Evolutionary conservation across 2,797 vertebrate species (phyloP).

Genomic region (Anguilla marmorata): DNA sequence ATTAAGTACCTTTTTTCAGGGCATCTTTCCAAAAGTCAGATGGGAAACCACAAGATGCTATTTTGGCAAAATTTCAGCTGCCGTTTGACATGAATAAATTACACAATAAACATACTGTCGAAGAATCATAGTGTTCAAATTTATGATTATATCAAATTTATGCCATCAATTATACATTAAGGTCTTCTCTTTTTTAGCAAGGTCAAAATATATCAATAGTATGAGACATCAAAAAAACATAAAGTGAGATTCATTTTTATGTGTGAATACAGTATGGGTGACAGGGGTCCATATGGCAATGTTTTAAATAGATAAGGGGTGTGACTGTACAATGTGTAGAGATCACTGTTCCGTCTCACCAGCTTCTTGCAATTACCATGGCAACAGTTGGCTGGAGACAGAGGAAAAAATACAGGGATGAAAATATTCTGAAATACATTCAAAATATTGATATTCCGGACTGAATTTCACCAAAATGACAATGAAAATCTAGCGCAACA

Average conservation of each 20-base stretch:
- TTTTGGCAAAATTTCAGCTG: background rate
- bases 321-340: conserved; percentile 16
- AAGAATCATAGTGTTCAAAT: background rate
- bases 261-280: background rate
- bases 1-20: background rate
- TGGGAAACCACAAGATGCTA: background rate
- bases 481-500: background rate
- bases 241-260: background rate
- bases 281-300: background rate
- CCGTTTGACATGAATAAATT: background rate
- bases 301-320: conserved; percentile 17
- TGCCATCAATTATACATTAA: background rate
- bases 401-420: background rate
- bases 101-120: background rate
- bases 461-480: background rate
- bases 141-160: background rate
- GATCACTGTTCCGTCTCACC: background rate
- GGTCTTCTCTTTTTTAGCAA: background rate
- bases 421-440: background rate
- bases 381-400: conserved; percentile 15
- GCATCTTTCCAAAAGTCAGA: background rate
- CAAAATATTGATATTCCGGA: background rate
- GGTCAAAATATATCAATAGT: background rate
- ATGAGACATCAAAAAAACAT: background rate
- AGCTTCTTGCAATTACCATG: conserved; percentile 6